phyloP scores from a whole-genome alignment of 2,888 invertebrate species.

The Operophtera brumata region DNA sequence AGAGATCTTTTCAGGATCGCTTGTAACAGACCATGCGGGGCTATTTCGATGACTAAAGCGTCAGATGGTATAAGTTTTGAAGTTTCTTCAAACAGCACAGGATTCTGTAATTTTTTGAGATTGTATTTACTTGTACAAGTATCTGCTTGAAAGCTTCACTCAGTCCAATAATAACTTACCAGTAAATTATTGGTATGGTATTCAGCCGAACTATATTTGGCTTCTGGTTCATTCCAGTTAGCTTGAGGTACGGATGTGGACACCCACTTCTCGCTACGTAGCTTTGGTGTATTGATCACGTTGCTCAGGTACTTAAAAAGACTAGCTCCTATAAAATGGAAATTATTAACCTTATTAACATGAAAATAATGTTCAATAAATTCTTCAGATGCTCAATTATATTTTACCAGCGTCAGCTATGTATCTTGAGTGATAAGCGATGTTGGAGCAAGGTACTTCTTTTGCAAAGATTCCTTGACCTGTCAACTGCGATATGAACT shows the following conservation, averaged over 20 bases:
- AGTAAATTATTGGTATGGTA: conserved; percentile 92
- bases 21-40: conserved; percentile 91
- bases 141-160: too few relatives aligned
- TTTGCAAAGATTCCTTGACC: conserved; percentile 55
- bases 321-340: background rate
- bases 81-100: conserved; percentile 88
- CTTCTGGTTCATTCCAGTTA: conserved; percentile 31
- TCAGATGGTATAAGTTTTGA: conserved; percentile 85
- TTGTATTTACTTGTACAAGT: too few relatives aligned
- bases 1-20: conserved; percentile 89
- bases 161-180: too few relatives aligned
- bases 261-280: background rate
- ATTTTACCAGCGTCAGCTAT: conserved; percentile 81
- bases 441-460: conserved; percentile 83
- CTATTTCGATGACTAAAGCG: conserved; percentile 89
- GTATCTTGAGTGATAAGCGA: conserved; percentile 92
- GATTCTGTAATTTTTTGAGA: too few relatives aligned
- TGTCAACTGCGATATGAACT: conserved; percentile 74
- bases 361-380: too few relatives aligned
- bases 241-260: background rate
- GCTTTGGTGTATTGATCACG: background rate
- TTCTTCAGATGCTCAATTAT: too few relatives aligned
- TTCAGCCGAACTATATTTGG: conserved; percentile 85
- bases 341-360: too few relatives aligned
- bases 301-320: background rate